Evolutionary conservation across 2,113 vertebrate genomes (phyloP), one percentile per base, ranked within the genome.

Genomic region (Festucalex cinctus): DNA sequence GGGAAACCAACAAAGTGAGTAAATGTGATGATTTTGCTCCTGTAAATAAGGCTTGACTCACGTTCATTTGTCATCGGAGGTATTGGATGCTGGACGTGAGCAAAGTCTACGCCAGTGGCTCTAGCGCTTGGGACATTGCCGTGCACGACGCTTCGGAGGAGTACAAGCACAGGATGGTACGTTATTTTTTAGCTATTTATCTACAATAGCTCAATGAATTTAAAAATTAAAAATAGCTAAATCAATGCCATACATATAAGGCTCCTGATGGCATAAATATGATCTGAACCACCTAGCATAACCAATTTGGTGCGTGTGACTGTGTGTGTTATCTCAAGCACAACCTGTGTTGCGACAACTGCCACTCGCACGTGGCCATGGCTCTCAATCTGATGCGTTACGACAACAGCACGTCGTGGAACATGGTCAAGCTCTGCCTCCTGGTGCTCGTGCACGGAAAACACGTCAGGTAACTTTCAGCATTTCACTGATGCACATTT

Each of bases 261-360:
- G 4, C 4, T 32, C 28, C 28, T 41, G 39, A 41, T 41, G 39
- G 37, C 1, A 9, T 39, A 39, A 39, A 39, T 39, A 39, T 39
- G n/a, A n/a, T n/a, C n/a, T 32, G 28, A 32, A 32, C 2, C 28
- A 32, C 28, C 28, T 6, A 6, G 43, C 43, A 17, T 17, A 46
- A 17, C 2, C 2, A 5, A 6, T 46, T 46, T 46, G 5, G 16
- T 14, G 10, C 2, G 14, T 32, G 2, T 62, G 17, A 1, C 6
- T 14, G 10, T 13, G 14, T 32, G 2, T 62, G 17, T 73, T 68
- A 53, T 56, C 71, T 16, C 82, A 78, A 99, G 97, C 97, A 99
- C 90, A 98, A 96, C 85, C 93, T 99, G 51, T 99, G 97, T 89
- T 99, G 97, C 74, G 96, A 99, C 86, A 99, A 99, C 87, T 99